phyloP scores from a whole-genome alignment of 2,113 vertebrate species.

The chimpanzee (Pan troglodytes) region NHGRI_mPanTro3-v2.1_pri NC_072408.2:116414001-116414500 shows the following conservation, averaged over 20 bases:
- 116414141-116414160: background rate
- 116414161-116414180: background rate
- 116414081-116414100: background rate
- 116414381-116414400: accelerated
- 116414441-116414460: background rate
- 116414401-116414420: background rate
- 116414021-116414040: too few relatives aligned
- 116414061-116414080: background rate
- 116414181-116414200: background rate
- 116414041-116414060: background rate
- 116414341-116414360: accelerated
- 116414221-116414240: background rate
- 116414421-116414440: background rate
- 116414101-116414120: background rate
- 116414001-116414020: too few relatives aligned
- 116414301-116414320: background rate
- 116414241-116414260: background rate
- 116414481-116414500: background rate
- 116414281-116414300: background rate
- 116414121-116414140: background rate
- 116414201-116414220: accelerated
- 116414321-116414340: background rate
- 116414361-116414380: background rate
- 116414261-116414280: background rate
- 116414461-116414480: background rate